These are phyloP conservation scores for Craterocephalus amniculus DNA, from an alignment of 2,797 vertebrate genomes.

Conservation along the genomic window DNA sequence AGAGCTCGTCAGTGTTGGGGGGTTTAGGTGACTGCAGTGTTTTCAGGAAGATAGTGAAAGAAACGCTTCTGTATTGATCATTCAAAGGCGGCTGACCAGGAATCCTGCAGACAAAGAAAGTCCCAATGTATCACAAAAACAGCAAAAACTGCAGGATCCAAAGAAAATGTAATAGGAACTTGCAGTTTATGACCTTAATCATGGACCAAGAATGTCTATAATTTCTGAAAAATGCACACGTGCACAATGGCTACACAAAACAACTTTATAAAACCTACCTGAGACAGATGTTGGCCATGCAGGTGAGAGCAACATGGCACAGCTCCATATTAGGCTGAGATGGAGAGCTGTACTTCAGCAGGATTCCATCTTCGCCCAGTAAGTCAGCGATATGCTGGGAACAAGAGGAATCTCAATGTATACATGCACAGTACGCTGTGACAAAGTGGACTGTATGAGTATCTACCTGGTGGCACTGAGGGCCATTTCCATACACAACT, in stretches of 20 bases:
- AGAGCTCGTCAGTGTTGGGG: conserved; percentile 87
- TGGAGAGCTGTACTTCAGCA: conserved; percentile 84
- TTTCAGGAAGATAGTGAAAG: conserved; percentile 88
- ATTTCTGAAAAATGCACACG: not conserved
- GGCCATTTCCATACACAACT: conserved; percentile 91
- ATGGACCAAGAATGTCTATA: not conserved
- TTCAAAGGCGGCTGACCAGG: conserved; percentile 91
- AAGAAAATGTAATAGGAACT: not conserved
- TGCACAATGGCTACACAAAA: not conserved
- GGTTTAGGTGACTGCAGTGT: conserved; percentile 88
- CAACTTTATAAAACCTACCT: conserved; percentile 77
- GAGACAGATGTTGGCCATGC: conserved; percentile 94
- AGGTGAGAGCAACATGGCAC: conserved; percentile 87
- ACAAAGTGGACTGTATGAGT: not conserved
- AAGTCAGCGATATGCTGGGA: conserved; percentile 87
- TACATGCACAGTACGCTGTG: not conserved
- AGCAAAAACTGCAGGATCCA: not conserved
- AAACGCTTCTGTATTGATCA: conserved; percentile 87
- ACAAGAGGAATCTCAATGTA: not conserved
- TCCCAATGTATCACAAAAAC: not conserved
- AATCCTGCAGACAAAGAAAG: conserved; percentile 76
- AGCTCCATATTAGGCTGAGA: conserved; percentile 87
- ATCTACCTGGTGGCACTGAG: conserved; percentile 90
- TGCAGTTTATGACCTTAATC: not conserved
- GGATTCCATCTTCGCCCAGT: conserved; percentile 84